Evolutionary conservation across 35 echinoderm and acorn worm species (phyloP).

Genomic region (Stichopus chloronotus): DNA sequence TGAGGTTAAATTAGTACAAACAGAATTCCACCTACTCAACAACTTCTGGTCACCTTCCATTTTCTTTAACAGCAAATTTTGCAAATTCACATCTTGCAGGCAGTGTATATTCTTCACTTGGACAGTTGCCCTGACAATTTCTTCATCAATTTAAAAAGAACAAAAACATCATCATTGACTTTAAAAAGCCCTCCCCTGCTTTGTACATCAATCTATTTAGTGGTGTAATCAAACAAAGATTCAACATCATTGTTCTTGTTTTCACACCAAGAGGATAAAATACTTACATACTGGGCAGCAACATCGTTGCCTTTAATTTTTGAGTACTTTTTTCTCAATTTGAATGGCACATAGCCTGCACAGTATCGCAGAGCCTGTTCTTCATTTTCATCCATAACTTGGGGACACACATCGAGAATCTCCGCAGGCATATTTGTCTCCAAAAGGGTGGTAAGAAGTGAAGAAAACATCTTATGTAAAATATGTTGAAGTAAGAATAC

Average conservation of each 20-base stretch:
- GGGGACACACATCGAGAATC: neutral
- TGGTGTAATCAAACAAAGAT: neutral
- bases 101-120: too few relatives aligned
- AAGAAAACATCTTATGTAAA: neutral
- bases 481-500: neutral
- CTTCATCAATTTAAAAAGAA: too few relatives aligned
- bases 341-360: neutral
- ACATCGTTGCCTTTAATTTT: neutral
- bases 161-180: too few relatives aligned
- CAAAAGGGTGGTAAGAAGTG: neutral
- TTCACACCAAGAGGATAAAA: neutral
- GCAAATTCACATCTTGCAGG: too few relatives aligned
- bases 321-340: neutral
- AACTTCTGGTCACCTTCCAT: too few relatives aligned
- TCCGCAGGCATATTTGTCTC: neutral
- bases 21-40: too few relatives aligned
- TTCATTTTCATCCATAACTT: neutral
- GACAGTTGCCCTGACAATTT: too few relatives aligned
- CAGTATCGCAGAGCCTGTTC: neutral
- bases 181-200: constrained; percentile 28
- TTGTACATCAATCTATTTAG: constrained; percentile 14
- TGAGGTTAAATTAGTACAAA: too few relatives aligned
- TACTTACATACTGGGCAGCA: neutral
- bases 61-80: too few relatives aligned
- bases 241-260: neutral